Conservation (phyloP, 2,888 invertebrate genomes). For the Cerceris ruficornis region DNA sequence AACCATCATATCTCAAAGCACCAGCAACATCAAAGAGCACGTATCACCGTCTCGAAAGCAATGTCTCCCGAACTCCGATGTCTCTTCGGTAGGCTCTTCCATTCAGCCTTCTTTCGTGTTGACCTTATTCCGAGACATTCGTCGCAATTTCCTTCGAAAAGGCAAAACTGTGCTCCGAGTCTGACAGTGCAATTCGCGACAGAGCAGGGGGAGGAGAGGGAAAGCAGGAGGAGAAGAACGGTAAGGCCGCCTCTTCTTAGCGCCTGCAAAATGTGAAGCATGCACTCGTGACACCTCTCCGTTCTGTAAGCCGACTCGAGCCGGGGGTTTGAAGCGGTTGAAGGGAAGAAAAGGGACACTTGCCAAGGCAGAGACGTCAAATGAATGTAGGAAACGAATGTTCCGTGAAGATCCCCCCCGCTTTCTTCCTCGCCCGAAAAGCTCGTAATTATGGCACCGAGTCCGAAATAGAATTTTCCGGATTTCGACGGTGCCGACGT, state of each 20-base stretch:
- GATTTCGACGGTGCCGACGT: not conserved
- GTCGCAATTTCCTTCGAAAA: conserved; percentile 14
- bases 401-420: not conserved
- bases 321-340: conserved; percentile 40
- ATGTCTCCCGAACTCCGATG: conserved; percentile 20
- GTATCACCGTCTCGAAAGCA: conserved; percentile 4
- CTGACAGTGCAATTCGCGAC: conserved; percentile 28
- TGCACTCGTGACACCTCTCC: conserved; percentile 50
- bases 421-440: conserved; percentile 13
- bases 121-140: conserved; percentile 56
- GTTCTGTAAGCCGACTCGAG: conserved; percentile 18
- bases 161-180: conserved; percentile 4
- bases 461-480: conserved; percentile 30
- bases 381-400: conserved; percentile 21
- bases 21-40: conserved; percentile 1
- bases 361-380: conserved; percentile 16
- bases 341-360: conserved; percentile 33
- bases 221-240: conserved; percentile 6
- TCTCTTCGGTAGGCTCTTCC: conserved; percentile 8
- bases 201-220: conserved; percentile 10
- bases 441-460: conserved; percentile 41
- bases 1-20: not conserved
- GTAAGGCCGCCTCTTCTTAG: conserved; percentile 40
- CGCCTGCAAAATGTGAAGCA: conserved; percentile 61
- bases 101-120: conserved; percentile 31